Base-by-base conservation (phyloP, 2,113 vertebrate species). In the Edolisoma coerulescens region DNA sequence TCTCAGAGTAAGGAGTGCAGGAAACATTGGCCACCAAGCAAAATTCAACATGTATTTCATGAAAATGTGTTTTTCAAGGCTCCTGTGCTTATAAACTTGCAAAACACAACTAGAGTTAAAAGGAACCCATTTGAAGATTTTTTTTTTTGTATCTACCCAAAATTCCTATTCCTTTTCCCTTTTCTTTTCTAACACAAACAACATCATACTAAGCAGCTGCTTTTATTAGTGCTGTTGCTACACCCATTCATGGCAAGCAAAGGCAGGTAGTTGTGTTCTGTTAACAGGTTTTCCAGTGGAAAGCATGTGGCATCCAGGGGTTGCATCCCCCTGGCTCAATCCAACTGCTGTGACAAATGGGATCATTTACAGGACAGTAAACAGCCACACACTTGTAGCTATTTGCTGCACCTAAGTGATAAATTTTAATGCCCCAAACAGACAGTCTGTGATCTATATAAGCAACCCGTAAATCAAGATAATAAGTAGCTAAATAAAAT, bases 391-490 rank as follows among this genome's bases (percentile, higher is more conserved):
- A 70, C 27, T 84, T 90, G 59, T 59, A 94, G 22, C 59, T 81
- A 61, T 82, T 96, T 95, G 44, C 75, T 86, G 35, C 67, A 81
- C 63, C 44, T 73, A 73, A 96, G 59, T 69, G 60, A 87, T 94
- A 92, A 57, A 89, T 94, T 96, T 94, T 92, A 96, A 92, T 90
- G 64, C 39, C 33, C 23, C 84, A 79, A 87, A 93, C 12, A 90
- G 41, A 59, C 24, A 74, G 24, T 42, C 71, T 95, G 67, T 96
- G 94, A 80, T 87, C 67, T 89, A 69, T 75, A 74, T 79, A 89
- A 88, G 35, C 68, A 95, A 85, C 71, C 57, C 87, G 45, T 75
- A 96, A 93, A 97, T 94, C 79, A 96, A 60, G 80, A 87, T 57
- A 96, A 77, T 77, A 81, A 85, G 56, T 54, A 91, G 60, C 54